Evolutionary conservation across 2,113 vertebrate species (phyloP).

Genomic region (Dasyprocta punctata): DNA sequence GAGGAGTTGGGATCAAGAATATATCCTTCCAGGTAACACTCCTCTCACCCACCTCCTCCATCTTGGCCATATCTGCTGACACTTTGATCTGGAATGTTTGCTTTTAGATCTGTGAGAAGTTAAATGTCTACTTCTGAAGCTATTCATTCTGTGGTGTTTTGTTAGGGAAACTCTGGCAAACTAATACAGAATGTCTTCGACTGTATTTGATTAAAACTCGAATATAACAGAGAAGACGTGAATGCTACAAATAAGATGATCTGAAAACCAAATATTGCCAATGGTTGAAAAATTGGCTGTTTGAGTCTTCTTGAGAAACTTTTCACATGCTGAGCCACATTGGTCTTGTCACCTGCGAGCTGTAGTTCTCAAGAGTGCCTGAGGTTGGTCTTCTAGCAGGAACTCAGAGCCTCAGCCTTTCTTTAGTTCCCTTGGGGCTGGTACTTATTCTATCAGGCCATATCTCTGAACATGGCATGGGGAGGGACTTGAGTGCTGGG

Average conservation of each 20-base stretch:
- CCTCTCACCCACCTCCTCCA: background rate
- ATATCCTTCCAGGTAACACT: background rate
- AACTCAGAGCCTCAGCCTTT: background rate
- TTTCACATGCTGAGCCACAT: background rate
- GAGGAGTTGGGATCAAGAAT: background rate
- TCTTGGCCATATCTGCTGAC: background rate
- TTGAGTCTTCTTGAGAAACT: background rate
- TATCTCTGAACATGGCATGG: background rate
- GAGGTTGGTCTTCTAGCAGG: background rate
- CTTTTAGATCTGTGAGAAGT: background rate
- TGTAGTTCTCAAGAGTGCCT: background rate
- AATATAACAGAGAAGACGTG: background rate
- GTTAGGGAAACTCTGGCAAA: background rate
- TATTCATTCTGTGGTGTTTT: background rate
- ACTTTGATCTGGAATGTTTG: background rate
- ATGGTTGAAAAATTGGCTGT: background rate
- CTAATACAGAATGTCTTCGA: background rate
- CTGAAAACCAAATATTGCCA: background rate
- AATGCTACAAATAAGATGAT: background rate
- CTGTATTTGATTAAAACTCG: conserved; percentile 58
- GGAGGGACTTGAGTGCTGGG: background rate
- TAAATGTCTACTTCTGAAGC: background rate
- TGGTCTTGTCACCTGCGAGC: background rate
- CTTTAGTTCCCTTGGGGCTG: background rate
- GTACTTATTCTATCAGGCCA: background rate